Evolutionary conservation across 2,797 vertebrate genomes (phyloP).

Genomic region (Falco naumanni): DNA sequence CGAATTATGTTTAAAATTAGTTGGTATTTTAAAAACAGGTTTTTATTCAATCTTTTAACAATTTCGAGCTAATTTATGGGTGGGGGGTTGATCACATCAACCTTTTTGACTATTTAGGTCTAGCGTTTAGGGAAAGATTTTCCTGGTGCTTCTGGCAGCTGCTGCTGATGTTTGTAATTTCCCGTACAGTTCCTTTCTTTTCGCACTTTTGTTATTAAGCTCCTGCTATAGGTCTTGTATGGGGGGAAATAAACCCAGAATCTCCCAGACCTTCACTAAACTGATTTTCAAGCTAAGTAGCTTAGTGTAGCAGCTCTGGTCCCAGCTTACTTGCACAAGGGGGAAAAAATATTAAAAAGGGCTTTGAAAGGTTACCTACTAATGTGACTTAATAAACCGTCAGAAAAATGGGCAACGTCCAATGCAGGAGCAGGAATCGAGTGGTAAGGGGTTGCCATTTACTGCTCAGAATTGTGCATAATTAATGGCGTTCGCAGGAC

Average conservation of each 20-base stretch:
- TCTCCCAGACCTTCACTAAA: constrained; percentile 66
- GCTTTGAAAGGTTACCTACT: constrained; percentile 44
- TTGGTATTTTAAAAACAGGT: no score
- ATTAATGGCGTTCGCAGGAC: constrained; percentile 18
- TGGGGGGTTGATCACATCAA: neutral
- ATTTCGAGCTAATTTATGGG: neutral
- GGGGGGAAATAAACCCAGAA: constrained; percentile 29
- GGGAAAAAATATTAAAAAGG: constrained; percentile 17
- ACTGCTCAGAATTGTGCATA: constrained; percentile 37
- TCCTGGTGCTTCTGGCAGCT: neutral
- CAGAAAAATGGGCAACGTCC: neutral
- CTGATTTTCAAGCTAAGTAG: constrained; percentile 73
- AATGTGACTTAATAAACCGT: constrained; percentile 52
- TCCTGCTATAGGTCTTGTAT: constrained; percentile 50
- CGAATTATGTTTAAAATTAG: neutral
- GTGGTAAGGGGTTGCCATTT: neutral
- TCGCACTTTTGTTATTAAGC: constrained; percentile 42
- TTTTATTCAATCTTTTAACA: neutral
- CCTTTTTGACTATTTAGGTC: neutral
- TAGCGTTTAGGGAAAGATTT: neutral
- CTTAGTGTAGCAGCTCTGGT: constrained; percentile 63
- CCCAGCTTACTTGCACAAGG: constrained; percentile 40
- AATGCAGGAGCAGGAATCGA: neutral
- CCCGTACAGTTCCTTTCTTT: constrained; percentile 47
- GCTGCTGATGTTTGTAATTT: constrained; percentile 43